These are phyloP conservation scores for Malurus cyaneus DNA, from an alignment of 2,113 vertebrate species.

Conservation along the genomic window DNA sequence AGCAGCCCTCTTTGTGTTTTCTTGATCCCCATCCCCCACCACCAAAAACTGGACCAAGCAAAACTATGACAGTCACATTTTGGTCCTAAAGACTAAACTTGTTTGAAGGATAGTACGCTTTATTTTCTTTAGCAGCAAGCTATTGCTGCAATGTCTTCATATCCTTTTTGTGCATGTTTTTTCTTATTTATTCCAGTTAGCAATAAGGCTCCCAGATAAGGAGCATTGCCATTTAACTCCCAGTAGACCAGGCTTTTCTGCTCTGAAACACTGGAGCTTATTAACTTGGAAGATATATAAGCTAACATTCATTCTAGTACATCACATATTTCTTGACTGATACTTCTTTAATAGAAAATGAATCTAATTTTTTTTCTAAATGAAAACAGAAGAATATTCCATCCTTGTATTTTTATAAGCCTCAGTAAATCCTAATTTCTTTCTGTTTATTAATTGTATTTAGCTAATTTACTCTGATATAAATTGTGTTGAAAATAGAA, in stretches of 20 bases:
- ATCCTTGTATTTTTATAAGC: background rate
- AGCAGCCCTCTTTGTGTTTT: too few species aligned
- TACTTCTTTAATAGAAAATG: background rate
- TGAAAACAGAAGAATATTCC: background rate
- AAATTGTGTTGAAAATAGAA: background rate
- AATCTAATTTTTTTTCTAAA: background rate
- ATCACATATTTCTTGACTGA: background rate
- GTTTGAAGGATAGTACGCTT: background rate
- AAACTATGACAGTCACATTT: too few species aligned
- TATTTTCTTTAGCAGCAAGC: background rate
- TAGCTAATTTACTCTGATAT: background rate
- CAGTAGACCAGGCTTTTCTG: background rate
- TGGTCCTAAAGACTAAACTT: background rate
- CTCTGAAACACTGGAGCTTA: background rate
- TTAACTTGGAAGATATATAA: slow-evolving; percentile 9
- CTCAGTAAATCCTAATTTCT: background rate
- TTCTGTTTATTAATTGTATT: background rate
- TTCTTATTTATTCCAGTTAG: background rate
- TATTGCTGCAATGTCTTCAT: background rate
- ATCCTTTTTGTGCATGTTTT: background rate
- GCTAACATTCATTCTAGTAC: background rate
- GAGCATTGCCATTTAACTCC: background rate
- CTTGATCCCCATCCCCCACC: too few species aligned
- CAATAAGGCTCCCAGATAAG: background rate
- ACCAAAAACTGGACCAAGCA: too few species aligned